These are phyloP conservation scores for Nasonia giraulti DNA, from an alignment of 1,140 invertebrate genomes.

Conservation along the genomic window DNA sequence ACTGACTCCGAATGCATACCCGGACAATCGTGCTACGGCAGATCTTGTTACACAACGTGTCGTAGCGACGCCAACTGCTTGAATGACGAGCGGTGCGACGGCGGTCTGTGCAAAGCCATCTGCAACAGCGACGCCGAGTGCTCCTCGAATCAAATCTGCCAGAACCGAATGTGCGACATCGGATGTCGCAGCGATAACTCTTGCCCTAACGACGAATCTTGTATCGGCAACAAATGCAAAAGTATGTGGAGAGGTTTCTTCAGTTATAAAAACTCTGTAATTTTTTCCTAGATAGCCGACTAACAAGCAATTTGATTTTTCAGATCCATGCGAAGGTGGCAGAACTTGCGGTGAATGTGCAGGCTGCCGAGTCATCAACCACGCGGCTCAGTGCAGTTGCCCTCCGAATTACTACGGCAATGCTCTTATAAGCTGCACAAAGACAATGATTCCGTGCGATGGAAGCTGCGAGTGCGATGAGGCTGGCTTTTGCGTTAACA, in stretches of 20 bases:
- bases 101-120: conserved; percentile 85
- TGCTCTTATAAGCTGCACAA: conserved; percentile 83
- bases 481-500: conserved; percentile 83
- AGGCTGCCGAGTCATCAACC: conserved; percentile 86
- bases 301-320: conserved; percentile 58
- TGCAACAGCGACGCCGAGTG: conserved; percentile 91
- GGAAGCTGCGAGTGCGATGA: conserved; percentile 84
- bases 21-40: conserved; percentile 83
- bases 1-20: conserved; percentile 79
- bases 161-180: conserved; percentile 88
- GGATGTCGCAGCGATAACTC: conserved; percentile 89
- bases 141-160: conserved; percentile 86
- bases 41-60: conserved; percentile 84
- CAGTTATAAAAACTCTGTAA: neutral
- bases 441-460: conserved; percentile 80
- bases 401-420: conserved; percentile 87
- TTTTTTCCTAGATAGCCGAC: neutral
- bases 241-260: conserved; percentile 70
- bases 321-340: conserved; percentile 85
- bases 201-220: conserved; percentile 84
- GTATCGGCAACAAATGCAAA: conserved; percentile 87
- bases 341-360: conserved; percentile 88
- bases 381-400: conserved; percentile 89
- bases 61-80: conserved; percentile 87
- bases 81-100: conserved; percentile 88